These are phyloP conservation scores for Hirtodrosophila alboralis DNA, from an alignment of 2,888 invertebrate genomes.

Conservation along the genomic window DNA sequence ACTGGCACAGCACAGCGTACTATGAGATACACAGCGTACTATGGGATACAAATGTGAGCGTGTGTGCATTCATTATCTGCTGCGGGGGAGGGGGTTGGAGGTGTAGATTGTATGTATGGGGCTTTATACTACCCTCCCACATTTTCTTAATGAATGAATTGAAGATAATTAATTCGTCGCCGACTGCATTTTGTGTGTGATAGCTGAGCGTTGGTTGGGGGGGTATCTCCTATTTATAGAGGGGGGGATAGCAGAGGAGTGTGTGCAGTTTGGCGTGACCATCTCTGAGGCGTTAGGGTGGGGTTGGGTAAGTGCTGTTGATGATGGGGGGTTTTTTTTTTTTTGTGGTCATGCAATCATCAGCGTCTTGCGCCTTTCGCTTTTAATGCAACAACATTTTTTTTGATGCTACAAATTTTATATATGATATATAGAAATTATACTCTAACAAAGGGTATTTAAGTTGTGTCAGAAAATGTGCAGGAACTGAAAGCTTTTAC, in stretches of 20 bases:
- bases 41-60: constrained; percentile 52
- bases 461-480: no score
- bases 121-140: constrained; percentile 53
- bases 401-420: constrained; percentile 58
- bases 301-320: neutral
- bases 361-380: constrained; percentile 45
- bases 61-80: constrained; percentile 74
- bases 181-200: constrained; percentile 62
- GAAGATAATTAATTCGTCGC: constrained; percentile 76
- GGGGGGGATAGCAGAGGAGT: constrained; percentile 10
- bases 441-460: no score
- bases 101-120: no score
- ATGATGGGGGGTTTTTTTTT: no score
- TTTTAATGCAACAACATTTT: constrained; percentile 43
- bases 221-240: constrained; percentile 1
- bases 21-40: constrained; percentile 60
- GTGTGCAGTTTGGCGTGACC: constrained; percentile 61
- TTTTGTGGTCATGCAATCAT: constrained; percentile 62
- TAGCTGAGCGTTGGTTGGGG: constrained; percentile 23
- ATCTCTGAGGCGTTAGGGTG: constrained; percentile 20
- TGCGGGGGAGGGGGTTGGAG: constrained; percentile 1
- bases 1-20: constrained; percentile 48
- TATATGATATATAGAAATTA: no score
- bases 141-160: constrained; percentile 79
- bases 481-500: no score